Base-by-base conservation (phyloP, 2,888 invertebrate species). In the Trichogramma evanescens region DNA sequence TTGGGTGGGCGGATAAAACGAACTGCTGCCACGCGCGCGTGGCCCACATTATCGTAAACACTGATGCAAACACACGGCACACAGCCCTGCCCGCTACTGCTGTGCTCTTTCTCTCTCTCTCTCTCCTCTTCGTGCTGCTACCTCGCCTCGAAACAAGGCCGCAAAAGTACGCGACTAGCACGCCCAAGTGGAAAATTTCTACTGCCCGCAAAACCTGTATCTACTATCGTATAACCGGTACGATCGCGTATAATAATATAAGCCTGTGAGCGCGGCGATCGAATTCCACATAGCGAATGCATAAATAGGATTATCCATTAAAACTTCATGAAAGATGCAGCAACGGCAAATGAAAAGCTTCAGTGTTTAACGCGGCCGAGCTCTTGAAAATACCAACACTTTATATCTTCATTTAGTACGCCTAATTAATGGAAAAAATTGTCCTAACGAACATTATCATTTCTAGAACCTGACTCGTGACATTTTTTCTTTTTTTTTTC, bases 21-120 rank as follows among this genome's bases (percentile, higher is more conserved):
- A 48, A 48, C 46, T 40, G 13, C 5, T 26, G 26, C 3, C 26
- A 2, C 4, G 42, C 13, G 54, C n/a, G 4, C n/a, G n/a, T 48
- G 8, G 48, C 7, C 8, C 48, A 41, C 54, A 55, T 55, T 55
- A 55, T 55, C 54, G 48, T 55, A 55, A 55, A 55, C 48, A 55
- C n/a, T 1, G 4, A 26, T 26, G 48, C 46, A 55, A 55, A 48
- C 48, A 55, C 40, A 48, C 10, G 48, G 42, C 48, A 55, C 40
- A 48, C 10, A 13, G 48, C 48, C 44, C 6, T n/a, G 48, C 10
- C 26, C 26, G 26, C 3, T 26, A 2, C 26, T 26, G 26, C 26
- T 26, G 26, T 26, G 26, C 26, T 26, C 26, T 26, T 26, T 26
- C 26, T 26, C 26, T 26, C 3, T n/a, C n/a, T n/a, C 26, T 13